A percentile compares a stretch with the other conserved stretches of the same genome.
Evolutionary conservation across 2,888 invertebrate genomes (phyloP).

Genomic region (Caradrina kadenii): DNA sequence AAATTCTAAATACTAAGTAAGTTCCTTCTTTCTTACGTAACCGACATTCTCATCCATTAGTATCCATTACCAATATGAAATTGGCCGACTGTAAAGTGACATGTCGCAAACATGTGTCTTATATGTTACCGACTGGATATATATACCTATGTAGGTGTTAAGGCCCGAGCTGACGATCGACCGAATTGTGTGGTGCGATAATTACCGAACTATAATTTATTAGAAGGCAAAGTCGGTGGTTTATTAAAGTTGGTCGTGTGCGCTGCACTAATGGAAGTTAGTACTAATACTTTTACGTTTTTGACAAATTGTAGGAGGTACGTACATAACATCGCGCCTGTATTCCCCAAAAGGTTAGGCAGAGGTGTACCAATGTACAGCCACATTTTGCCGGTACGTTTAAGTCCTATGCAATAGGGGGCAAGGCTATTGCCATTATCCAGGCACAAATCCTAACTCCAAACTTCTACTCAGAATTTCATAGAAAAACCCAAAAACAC

Average conservation of each 20-base stretch:
- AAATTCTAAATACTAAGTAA: conserved; percentile 19
- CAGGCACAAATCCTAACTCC: too few species aligned
- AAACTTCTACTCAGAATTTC: too few species aligned
- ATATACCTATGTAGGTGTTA: not conserved
- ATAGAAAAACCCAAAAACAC: too few species aligned
- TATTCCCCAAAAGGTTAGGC: too few species aligned
- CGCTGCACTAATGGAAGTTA: not conserved
- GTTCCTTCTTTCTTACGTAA: conserved; percentile 31
- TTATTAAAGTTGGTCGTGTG: conserved; percentile 27
- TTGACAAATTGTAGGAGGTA: too few species aligned
- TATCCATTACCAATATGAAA: conserved; percentile 64
- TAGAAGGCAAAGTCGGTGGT: conserved; percentile 19
- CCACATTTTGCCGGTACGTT: too few species aligned
- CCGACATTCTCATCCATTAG: conserved; percentile 62
- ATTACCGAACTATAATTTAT: conserved; percentile 51
- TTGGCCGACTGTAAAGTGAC: conserved; percentile 58
- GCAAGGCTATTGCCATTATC: too few species aligned
- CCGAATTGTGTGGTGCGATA: conserved; percentile 46
- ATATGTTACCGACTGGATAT: conserved; percentile 37
- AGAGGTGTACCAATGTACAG: too few species aligned
- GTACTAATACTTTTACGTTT: too few species aligned
- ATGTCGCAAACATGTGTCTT: conserved; percentile 48
- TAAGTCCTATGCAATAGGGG: too few species aligned
- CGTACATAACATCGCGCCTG: too few species aligned
- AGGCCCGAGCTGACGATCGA: conserved; percentile 27